Percentiles rank a stretch among this genome's conserved stretches.
These are phyloP conservation scores for Pristionchus fissidentatus DNA, from an alignment of 2,888 invertebrate genomes.

Conservation along the genomic window DNA sequence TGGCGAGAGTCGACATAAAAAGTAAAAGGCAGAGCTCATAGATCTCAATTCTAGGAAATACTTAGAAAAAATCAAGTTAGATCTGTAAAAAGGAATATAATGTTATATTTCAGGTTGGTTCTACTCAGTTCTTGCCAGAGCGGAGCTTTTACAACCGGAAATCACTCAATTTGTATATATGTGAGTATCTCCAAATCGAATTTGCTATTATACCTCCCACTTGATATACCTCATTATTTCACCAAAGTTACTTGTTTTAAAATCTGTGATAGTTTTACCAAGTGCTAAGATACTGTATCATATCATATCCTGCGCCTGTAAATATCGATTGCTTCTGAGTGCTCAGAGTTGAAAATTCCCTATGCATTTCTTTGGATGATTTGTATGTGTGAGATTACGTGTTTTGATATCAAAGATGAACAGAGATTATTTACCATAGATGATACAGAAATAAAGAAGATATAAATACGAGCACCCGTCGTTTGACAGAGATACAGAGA, in stretches of 20 bases:
- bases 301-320: constrained; percentile 31
- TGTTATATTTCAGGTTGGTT: constrained; percentile 56
- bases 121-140: constrained; percentile 68
- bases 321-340: constrained; percentile 18
- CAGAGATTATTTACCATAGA: constrained; percentile 16
- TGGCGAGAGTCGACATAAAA: background rate
- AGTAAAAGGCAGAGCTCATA: too few species aligned
- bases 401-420: constrained; percentile 11
- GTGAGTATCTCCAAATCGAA: background rate
- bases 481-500: background rate
- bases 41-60: too few species aligned
- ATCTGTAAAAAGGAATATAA: too few species aligned
- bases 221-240: too few species aligned
- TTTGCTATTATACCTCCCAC: background rate
- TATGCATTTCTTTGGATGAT: constrained; percentile 5
- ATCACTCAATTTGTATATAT: constrained; percentile 68
- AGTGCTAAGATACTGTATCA: constrained; percentile 13
- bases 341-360: constrained; percentile 13
- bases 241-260: too few species aligned
- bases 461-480: background rate
- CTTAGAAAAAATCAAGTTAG: too few species aligned
- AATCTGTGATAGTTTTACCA: constrained; percentile 30
- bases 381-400: constrained; percentile 1
- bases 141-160: constrained; percentile 66
- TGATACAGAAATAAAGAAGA: background rate